Evolutionary conservation across 2,797 vertebrate species (phyloP).

Genomic region (Valencia hispanica): DNA sequence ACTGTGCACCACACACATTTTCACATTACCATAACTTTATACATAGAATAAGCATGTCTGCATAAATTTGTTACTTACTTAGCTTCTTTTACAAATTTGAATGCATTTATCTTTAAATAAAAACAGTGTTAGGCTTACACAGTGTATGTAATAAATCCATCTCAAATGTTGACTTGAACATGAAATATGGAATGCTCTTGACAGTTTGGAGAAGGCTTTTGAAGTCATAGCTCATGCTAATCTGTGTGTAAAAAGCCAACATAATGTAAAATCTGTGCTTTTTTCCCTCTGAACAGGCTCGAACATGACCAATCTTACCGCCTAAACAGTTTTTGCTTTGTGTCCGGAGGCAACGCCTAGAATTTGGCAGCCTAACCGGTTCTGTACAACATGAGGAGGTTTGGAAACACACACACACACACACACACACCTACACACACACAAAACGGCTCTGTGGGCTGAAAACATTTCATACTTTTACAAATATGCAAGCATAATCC

Average conservation of each 20-base stretch:
- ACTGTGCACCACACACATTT: background rate
- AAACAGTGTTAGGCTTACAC: constrained; percentile 11
- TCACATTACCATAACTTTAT: background rate
- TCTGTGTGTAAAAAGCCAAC: constrained; percentile 5
- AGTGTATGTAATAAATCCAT: constrained; percentile 20
- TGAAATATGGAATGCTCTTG: constrained; percentile 25
- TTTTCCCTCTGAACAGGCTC: constrained; percentile 40
- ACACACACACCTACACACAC: too few species aligned
- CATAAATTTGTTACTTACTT: background rate
- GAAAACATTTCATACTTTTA: constrained; percentile 38
- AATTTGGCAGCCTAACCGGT: constrained; percentile 59
- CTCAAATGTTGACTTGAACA: constrained; percentile 20
- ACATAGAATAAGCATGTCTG: background rate
- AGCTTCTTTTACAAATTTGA: constrained; percentile 24
- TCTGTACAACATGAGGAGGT: constrained; percentile 39
- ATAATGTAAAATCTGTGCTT: background rate
- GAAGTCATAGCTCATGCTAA: constrained; percentile 1
- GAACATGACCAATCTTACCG: constrained; percentile 53
- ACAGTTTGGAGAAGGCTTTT: constrained; percentile 17
- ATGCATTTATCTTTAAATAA: constrained; percentile 10
- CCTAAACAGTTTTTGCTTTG: constrained; percentile 18
- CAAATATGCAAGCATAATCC: background rate
- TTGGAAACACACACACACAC: constrained; percentile 11
- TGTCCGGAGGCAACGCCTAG: constrained; percentile 33
- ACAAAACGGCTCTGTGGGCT: constrained; percentile 5